Base-by-base conservation (phyloP, 2,113 vertebrate species). In the Silurus meridionalis region DNA sequence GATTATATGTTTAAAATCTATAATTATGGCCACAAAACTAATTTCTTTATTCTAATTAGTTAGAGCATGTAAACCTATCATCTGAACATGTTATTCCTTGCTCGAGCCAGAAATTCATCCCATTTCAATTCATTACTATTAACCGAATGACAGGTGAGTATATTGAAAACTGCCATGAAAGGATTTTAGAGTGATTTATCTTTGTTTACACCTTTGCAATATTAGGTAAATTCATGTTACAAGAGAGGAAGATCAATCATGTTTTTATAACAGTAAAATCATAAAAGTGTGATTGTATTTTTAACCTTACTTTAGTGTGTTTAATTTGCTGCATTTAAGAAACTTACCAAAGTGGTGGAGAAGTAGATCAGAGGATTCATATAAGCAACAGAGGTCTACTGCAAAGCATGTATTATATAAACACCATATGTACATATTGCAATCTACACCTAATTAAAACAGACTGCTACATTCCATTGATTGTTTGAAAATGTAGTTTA, bases 81-180 rank as follows among this genome's bases (percentile, higher is more conserved):
- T 77, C n/a, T 61, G 8, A 82, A 81, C 63, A 14, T 71, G 77
- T 63, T 58, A 79, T 79, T 64, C 23, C 28, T 19, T 55, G 80
- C 63, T 58, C 17, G 58, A 72, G 87, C 60, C 57, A n/a, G 61
- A 77, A 80, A 23, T 85, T 37, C 55, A 79, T 71, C 50, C 55
- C 48, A 79, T 25, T 77, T 80, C 58, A 37, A 79, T 90, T 86
- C 86, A 87, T 90, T 87, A 81, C 67, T 53, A 77, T 88, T 87
- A 90, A 74, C 83, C 23, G 48, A 57, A 28, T 88, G 90, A 89
- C 90, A 90, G 86, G 83, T 88, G 84, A 88, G 87, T 83, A 84
- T 19, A 79, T 78, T 60, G 83, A 52, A 78, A 86, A 61, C 80
- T 48, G 72, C 85, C 82, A 61, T 25, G 74, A 80, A 87, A 88